Evolutionary conservation across 2,888 invertebrate genomes (phyloP), one percentile per base, ranked within the genome.

Genomic region (Campopleginae sp.): DNA sequence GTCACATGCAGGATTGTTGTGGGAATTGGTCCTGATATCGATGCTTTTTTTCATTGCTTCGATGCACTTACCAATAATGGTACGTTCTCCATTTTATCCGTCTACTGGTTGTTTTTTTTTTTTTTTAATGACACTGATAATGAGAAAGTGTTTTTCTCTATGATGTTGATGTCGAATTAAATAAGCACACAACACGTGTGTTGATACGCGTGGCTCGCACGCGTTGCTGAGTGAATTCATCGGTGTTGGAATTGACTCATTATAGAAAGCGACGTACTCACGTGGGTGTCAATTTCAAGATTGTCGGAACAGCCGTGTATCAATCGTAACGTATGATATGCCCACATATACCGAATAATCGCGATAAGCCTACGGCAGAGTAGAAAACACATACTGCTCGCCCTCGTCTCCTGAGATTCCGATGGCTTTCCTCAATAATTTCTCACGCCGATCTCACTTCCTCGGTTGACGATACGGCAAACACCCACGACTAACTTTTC

Each of bases 331-430:
- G 19, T 38, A 58, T 58, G 27, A 68, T 23, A 68, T 44, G 44
- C 68, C 65, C 42, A 77, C 63, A 70, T 68, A 72, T 42, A 61
- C 68, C 58, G 58, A 58, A 79, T 68, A 72, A 84, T 86, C 80
- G 84, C 84, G 82, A 84, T 84, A 84, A 80, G 68, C 77, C 77
- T 66, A 87, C 84, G 72, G 46, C 51, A n/a, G n/a, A n/a, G n/a
- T 19, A 46, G 61, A 63, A 70, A 51, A 65, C 27, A 33, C 48
- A n/a, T n/a, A 27, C 58, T 19, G 19, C 23, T 19, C 19, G 48
- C 54, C 23, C 63, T 76, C 58, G 61, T 33, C 70, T 75, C 58
- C 48, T 61, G 44, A 17, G 61, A 81, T 61, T 38, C 6, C 61
- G n/a, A 42, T 54, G 33, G 12, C 23, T 80, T 58, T 33, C 42